phyloP scores from a whole-genome alignment of 2,888 invertebrate genomes.

The Spodoptera picta region DNA sequence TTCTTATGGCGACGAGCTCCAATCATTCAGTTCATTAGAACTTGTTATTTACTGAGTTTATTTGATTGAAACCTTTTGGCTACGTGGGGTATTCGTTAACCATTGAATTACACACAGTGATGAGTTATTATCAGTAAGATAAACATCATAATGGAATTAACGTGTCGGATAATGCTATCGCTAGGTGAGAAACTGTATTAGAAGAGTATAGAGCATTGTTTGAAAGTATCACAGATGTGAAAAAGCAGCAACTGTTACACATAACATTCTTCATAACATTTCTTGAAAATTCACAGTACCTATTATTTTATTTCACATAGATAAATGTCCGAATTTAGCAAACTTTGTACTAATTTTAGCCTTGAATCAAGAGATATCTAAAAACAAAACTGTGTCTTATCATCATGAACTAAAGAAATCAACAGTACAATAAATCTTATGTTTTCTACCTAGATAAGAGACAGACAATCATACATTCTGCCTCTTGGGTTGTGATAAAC shows the following conservation, averaged over 20 bases:
- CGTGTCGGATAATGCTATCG: conserved; percentile 19
- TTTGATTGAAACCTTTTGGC: not conserved
- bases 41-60: conserved; percentile 6
- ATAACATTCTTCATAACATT: too few species aligned
- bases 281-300: too few species aligned
- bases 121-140: conserved; percentile 42
- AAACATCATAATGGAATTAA: conserved; percentile 29
- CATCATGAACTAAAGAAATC: too few species aligned
- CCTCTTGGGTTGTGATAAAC: conserved; percentile 6
- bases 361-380: too few species aligned
- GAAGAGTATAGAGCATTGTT: conserved; percentile 18
- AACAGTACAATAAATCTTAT: not conserved
- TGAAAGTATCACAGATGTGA: conserved; percentile 1
- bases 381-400: too few species aligned
- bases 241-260: too few species aligned
- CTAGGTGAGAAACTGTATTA: conserved; percentile 13
- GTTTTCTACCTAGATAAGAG: conserved; percentile 14
- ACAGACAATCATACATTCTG: conserved; percentile 16
- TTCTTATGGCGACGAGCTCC: conserved; percentile 38
- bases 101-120: conserved; percentile 13
- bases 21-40: conserved; percentile 22
- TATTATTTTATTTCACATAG: too few species aligned
- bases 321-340: too few species aligned
- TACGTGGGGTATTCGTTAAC: conserved; percentile 5
- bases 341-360: too few species aligned